Evolutionary conservation across 2,888 invertebrate genomes (phyloP), one percentile per base, ranked within the genome.

Genomic region (Cheilosia grossa): DNA sequence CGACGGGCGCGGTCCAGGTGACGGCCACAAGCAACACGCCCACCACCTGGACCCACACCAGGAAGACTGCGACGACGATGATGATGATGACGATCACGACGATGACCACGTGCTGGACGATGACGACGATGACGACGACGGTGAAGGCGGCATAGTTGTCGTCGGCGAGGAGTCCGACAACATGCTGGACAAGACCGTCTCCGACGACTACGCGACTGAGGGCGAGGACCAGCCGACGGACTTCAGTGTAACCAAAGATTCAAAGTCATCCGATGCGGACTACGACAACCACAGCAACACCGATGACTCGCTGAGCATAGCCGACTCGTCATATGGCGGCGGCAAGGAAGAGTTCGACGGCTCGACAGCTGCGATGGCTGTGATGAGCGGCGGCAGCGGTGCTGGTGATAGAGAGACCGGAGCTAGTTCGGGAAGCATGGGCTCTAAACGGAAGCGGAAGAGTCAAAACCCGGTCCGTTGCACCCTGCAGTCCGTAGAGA

Each of bases 401-500:
- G 59, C 87, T 21, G 82, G 80, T 6, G 81, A 73, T 10, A 79
- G 81, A 64, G 79, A 80, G 10, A 58, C 64, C 9, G 83, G 85
- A 27, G 64, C 74, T 17, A 72, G 67, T n/a, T 74, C 86, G 6
- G 81, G 82, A 37, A 89, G 88, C 24, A 95, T 17, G 47, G 47
- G 47, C 47, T 47, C 94, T 89, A 96, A 96, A 89, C 93, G 97
- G 72, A 98, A 98, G 91, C 93, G 98, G 33, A 98, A 98, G 92
- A 97, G 95, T 88, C 95, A 96, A 88, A 97, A 98, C 90, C 98
- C 98, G 0, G 97, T 96, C 1, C 94, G 96, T 86, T 95, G 97
- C 89, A 95, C 96, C n/a, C 88, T 92, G 33, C 91, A 92, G 66
- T 90, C 91, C 42, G 89, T 90, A 70, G 90, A 90, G 82, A 90